Percentiles rank a stretch among this genome's conserved stretches.
Evolutionary conservation across 1,140 invertebrate species (phyloP).

Genomic region (Hypothenemus hampei): DNA sequence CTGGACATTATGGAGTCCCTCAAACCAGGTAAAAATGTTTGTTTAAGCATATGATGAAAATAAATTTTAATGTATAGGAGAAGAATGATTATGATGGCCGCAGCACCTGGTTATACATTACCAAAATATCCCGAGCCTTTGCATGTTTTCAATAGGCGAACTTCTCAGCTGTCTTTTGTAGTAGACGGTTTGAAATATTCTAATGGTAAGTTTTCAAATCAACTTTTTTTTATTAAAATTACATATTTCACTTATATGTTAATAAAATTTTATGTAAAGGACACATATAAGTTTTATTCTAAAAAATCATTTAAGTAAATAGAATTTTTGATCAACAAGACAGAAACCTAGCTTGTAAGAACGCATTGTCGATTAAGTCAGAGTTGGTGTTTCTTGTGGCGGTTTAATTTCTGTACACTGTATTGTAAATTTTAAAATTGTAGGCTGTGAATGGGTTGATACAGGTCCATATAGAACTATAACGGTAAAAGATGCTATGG

Average conservation of each 20-base stretch:
- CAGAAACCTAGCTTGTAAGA: no score
- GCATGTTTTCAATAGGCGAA: conserved; percentile 71
- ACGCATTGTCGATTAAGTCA: no score
- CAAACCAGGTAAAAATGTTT: conserved; percentile 57
- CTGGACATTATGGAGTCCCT: conserved; percentile 80
- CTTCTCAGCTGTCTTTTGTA: conserved; percentile 65
- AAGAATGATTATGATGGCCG: conserved; percentile 75
- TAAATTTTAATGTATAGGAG: conserved; percentile 38
- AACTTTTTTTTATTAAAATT: no score
- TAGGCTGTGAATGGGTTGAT: conserved; percentile 33
- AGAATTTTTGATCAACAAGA: no score
- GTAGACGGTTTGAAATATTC: conserved; percentile 57
- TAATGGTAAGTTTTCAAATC: conserved; percentile 30
- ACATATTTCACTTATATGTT: no score
- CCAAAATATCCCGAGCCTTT: conserved; percentile 76
- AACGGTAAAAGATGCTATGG: conserved; percentile 72
- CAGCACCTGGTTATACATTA: conserved; percentile 74
- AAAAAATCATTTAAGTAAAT: no score
- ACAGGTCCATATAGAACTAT: conserved; percentile 40
- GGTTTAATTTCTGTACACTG: not conserved
- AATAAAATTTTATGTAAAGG: no score
- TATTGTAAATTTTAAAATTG: no score
- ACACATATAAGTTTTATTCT: no score
- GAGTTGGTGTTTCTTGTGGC: no score
- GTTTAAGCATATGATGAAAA: not conserved